A percentile compares a stretch with the other conserved stretches of the same genome.
Conservation (phyloP, 2,113 vertebrate genomes). For the Proterorhinus semilunaris region DNA sequence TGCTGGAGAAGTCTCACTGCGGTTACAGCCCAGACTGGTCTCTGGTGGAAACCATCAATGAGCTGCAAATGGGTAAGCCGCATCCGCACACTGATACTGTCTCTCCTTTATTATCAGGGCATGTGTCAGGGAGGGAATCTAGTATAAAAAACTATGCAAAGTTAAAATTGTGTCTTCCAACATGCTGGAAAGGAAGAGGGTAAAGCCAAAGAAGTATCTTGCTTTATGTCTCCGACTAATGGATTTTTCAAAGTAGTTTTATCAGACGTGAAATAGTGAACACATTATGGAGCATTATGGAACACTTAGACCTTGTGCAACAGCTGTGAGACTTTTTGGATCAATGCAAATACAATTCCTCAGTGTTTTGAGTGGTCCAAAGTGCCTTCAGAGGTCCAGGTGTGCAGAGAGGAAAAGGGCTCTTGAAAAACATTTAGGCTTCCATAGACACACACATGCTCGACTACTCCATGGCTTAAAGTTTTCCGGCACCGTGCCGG, state of each 20-base stretch:
- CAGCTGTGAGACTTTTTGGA: background rate
- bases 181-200: too few relatives aligned
- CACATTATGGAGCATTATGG: background rate
- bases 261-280: background rate
- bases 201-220: too few relatives aligned
- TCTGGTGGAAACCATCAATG: constrained; percentile 91
- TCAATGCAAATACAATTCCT: background rate
- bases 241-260: background rate
- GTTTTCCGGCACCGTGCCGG: too few relatives aligned
- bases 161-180: too few relatives aligned
- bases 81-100: constrained; percentile 4
- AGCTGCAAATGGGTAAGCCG: constrained; percentile 94
- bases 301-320: background rate
- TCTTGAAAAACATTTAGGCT: constrained; percentile 8
- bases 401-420: constrained; percentile 1
- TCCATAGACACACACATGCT: background rate
- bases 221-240: background rate
- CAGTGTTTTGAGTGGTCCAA: background rate
- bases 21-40: constrained; percentile 97
- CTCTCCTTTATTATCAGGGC: background rate
- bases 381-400: constrained; percentile 6
- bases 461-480: too few relatives aligned
- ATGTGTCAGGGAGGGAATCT: background rate
- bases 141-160: background rate
- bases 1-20: constrained; percentile 97